phyloP scores from a whole-genome alignment of 2,113 vertebrate species.

The Rhinolophus sinicus region DNA sequence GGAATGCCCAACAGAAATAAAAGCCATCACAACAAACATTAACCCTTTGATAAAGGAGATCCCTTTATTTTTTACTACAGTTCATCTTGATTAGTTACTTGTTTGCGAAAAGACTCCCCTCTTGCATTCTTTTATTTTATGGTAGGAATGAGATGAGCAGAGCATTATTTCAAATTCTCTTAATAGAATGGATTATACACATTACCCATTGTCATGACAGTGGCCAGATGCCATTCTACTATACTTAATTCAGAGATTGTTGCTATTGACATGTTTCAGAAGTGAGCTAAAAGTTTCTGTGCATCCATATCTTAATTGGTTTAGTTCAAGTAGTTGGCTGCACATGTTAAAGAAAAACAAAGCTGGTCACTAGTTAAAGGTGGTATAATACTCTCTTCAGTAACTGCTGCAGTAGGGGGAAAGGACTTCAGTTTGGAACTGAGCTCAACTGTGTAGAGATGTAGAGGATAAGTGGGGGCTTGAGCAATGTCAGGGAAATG shows the following conservation, averaged over 20 bases:
- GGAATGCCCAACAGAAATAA: background rate
- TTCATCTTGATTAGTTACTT: background rate
- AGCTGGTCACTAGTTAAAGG: background rate
- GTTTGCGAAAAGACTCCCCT: background rate
- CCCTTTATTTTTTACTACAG: background rate
- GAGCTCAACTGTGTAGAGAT: background rate
- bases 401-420: background rate
- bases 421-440: background rate
- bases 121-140: constrained; percentile 24
- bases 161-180: background rate
- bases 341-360: background rate
- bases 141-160: background rate
- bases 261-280: background rate
- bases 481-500: background rate
- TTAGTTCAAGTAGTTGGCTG: background rate
- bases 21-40: background rate
- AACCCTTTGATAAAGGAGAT: background rate
- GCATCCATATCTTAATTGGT: background rate
- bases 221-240: background rate
- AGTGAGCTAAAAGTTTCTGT: background rate
- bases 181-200: background rate
- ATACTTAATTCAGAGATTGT: background rate
- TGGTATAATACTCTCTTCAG: background rate
- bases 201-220: background rate
- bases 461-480: background rate